phyloP scores from a whole-genome alignment of 2,113 vertebrate genomes.

The Axis porcinus region DNA sequence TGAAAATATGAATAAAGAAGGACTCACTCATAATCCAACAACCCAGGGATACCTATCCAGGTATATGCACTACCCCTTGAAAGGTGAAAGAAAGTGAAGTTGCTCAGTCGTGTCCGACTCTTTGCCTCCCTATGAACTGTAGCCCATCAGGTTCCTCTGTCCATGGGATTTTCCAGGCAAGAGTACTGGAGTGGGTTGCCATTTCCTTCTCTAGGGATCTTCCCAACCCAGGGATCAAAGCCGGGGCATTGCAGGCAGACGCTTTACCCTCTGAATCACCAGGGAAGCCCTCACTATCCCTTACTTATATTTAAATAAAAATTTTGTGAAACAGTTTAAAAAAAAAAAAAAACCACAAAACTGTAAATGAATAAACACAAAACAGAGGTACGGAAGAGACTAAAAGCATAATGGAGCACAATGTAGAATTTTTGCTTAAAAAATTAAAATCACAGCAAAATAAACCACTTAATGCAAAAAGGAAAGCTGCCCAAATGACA shows the following conservation, averaged over 20 bases:
- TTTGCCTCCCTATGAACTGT: accelerated
- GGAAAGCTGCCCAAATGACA: not conserved
- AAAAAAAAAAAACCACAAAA: slow-evolving; percentile 7
- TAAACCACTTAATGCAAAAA: not conserved
- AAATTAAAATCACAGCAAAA: not conserved
- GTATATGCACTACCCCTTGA: not conserved
- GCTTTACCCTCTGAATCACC: not conserved
- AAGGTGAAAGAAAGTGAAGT: not conserved
- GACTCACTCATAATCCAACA: not conserved
- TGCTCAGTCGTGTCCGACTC: accelerated
- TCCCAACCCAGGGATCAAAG: accelerated
- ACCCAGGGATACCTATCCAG: not conserved
- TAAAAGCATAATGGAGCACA: not conserved
- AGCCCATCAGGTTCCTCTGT: not conserved
- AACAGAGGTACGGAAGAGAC: not conserved
- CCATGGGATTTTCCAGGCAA: not conserved
- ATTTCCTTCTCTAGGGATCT: not conserved
- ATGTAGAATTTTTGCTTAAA: not conserved
- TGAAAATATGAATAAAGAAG: not conserved
- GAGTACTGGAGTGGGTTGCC: not conserved
- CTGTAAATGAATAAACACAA: not conserved
- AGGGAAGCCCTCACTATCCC: not conserved
- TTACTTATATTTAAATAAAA: slow-evolving; percentile 16
- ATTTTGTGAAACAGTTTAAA: not conserved
- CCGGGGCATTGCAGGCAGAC: not conserved